phyloP scores from a whole-genome alignment of 2,797 vertebrate species.

The Hippopotamyrus pictus region DNA sequence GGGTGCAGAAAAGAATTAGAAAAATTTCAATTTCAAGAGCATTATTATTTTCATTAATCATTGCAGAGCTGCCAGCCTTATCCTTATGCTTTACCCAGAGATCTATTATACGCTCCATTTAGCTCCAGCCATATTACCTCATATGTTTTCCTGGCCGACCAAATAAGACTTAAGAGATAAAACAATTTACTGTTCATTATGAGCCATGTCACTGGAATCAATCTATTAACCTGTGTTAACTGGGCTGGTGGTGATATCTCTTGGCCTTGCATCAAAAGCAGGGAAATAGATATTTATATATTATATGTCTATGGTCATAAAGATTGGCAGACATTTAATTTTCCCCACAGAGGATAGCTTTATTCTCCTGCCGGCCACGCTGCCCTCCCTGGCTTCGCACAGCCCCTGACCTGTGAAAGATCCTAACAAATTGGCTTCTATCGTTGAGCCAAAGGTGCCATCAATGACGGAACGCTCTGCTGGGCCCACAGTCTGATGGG shows the following conservation, averaged over 20 bases:
- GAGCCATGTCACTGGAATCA: constrained; percentile 99
- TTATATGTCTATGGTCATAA: constrained; percentile 76
- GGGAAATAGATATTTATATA: constrained; percentile 74
- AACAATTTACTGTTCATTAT: constrained; percentile 99
- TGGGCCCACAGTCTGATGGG: constrained; percentile 98
- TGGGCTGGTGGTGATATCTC: constrained; percentile 84
- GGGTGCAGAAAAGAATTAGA: constrained; percentile 73
- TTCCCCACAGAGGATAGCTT: constrained; percentile 51
- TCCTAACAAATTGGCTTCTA: constrained; percentile 99
- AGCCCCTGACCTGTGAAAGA: constrained; percentile 99
- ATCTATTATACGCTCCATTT: constrained; percentile 99
- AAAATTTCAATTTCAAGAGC: constrained; percentile 98
- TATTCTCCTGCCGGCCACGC: constrained; percentile 78
- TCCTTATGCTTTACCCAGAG: constrained; percentile 96
- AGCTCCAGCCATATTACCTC: constrained; percentile 98
- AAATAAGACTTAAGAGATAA: constrained; percentile 99
- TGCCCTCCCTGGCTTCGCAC: constrained; percentile 76
- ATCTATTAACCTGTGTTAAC: constrained; percentile 99
- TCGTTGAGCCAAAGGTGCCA: constrained; percentile 99
- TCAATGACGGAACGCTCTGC: constrained; percentile 94
- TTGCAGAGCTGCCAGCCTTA: constrained; percentile 88
- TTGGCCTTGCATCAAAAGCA: constrained; percentile 57
- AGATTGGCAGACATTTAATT: constrained; percentile 92
- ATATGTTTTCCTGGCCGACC: constrained; percentile 99
- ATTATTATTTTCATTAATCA: constrained; percentile 99